Evolutionary conservation across 1,140 invertebrate genomes (phyloP).

Genomic region (Stenopsyche tienmushanensis): DNA sequence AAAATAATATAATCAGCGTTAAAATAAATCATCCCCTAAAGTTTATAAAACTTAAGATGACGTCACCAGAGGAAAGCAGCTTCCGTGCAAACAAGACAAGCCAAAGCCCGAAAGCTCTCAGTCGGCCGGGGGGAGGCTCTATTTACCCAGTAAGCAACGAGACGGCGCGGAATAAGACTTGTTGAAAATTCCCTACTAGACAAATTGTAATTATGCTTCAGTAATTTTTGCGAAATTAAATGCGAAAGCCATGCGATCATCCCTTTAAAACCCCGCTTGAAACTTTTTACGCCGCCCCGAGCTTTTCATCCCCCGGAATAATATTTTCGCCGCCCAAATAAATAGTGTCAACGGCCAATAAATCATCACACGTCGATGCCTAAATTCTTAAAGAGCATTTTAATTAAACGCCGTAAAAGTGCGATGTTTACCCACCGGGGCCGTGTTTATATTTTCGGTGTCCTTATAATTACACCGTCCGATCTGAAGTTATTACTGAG

Average conservation of each 20-base stretch:
- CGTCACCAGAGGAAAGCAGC: slow-evolving; percentile 12
- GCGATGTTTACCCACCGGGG: not conserved
- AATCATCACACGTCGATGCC: not conserved
- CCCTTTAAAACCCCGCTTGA: slow-evolving; percentile 18
- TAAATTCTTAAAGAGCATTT: too few species aligned
- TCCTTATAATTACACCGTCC: slow-evolving; percentile 36
- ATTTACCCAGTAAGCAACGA: slow-evolving; percentile 36
- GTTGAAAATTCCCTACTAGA: slow-evolving; percentile 37
- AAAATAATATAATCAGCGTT: not conserved
- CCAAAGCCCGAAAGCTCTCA: slow-evolving; percentile 15
- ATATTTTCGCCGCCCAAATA: too few species aligned
- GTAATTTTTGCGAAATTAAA: slow-evolving; percentile 36
- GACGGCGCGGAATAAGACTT: slow-evolving; percentile 27
- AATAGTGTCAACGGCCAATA: too few species aligned
- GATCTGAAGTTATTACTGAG: slow-evolving; percentile 27
- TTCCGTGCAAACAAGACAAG: slow-evolving; percentile 25
- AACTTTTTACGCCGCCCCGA: too few species aligned
- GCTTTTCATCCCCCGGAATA: too few species aligned
- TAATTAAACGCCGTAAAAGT: not conserved
- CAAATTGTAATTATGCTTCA: slow-evolving; percentile 37
- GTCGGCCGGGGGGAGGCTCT: slow-evolving; percentile 4
- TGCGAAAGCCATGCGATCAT: slow-evolving; percentile 30
- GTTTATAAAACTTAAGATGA: not conserved
- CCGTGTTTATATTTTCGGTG: slow-evolving; percentile 31
- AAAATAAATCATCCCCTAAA: not conserved